Conservation (phyloP, 2,113 vertebrate genomes). For the Pseudorectes ferrugineus region DNA sequence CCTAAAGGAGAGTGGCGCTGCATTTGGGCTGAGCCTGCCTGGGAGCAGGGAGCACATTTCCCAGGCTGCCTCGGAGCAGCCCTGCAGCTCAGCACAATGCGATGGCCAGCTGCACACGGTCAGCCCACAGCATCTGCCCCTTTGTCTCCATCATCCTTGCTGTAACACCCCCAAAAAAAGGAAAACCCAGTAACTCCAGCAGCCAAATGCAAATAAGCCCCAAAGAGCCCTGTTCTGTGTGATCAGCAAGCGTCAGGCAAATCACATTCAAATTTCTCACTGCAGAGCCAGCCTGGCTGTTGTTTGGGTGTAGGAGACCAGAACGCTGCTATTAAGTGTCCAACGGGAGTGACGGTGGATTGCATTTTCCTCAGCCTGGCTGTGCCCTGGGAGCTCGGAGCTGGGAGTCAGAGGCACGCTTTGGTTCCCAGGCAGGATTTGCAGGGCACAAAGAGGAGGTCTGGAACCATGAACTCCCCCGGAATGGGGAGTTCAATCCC, state of each 20-base stretch:
- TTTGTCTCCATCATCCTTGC: background rate
- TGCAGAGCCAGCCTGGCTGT: background rate
- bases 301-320: constrained; percentile 37
- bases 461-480: background rate
- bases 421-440: background rate
- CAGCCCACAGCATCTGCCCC: constrained; percentile 11
- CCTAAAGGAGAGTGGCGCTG: fast-evolving
- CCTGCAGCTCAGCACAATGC: constrained; percentile 12
- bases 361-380: background rate
- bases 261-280: background rate
- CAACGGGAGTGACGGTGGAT: fast-evolving
- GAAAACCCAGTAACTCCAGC: background rate
- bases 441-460: background rate
- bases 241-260: background rate
- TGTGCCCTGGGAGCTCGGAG: background rate
- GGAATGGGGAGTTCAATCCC: background rate
- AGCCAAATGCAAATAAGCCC: constrained; percentile 41
- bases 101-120: background rate
- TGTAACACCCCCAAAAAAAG: background rate
- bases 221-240: background rate
- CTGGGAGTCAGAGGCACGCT: fast-evolving
- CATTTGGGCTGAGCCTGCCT: background rate
- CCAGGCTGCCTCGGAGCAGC: background rate
- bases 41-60: background rate
- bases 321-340: background rate